Evolutionary conservation across 2,113 vertebrate genomes (phyloP).

Genomic region (Phrynocephalus versicolor): DNA sequence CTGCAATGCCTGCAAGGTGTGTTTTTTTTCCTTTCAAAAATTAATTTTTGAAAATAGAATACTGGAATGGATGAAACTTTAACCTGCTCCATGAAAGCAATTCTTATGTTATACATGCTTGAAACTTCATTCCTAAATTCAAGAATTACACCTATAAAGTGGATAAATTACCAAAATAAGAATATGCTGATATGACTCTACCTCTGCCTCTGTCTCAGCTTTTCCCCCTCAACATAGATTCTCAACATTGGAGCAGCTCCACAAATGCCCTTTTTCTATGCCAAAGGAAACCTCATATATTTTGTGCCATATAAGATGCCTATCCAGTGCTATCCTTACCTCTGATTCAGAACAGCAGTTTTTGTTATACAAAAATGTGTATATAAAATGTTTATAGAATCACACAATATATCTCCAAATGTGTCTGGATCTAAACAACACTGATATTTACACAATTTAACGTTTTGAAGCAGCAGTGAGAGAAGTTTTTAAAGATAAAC

Average conservation of each 20-base stretch:
- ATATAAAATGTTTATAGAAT: background rate
- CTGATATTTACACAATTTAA: background rate
- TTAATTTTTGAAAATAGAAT: background rate
- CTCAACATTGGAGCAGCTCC: background rate
- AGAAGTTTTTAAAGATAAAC: background rate
- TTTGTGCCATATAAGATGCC: background rate
- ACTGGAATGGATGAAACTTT: background rate
- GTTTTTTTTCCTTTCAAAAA: too few species aligned
- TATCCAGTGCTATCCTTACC: background rate
- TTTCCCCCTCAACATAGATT: background rate
- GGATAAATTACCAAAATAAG: background rate
- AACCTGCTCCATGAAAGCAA: background rate
- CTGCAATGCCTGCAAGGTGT: too few species aligned
- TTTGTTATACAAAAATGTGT: background rate
- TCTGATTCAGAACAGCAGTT: background rate
- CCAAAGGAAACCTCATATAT: background rate
- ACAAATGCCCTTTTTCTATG: background rate
- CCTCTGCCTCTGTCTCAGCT: too few species aligned
- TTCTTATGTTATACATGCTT: background rate
- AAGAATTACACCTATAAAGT: background rate
- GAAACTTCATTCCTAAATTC: background rate
- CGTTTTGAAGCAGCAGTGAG: background rate
- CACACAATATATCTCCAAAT: background rate
- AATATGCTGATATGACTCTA: background rate
- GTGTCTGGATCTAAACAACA: background rate